Base-by-base conservation (phyloP, 1,140 invertebrate genomes). In the Drosophila lowei region DNA sequence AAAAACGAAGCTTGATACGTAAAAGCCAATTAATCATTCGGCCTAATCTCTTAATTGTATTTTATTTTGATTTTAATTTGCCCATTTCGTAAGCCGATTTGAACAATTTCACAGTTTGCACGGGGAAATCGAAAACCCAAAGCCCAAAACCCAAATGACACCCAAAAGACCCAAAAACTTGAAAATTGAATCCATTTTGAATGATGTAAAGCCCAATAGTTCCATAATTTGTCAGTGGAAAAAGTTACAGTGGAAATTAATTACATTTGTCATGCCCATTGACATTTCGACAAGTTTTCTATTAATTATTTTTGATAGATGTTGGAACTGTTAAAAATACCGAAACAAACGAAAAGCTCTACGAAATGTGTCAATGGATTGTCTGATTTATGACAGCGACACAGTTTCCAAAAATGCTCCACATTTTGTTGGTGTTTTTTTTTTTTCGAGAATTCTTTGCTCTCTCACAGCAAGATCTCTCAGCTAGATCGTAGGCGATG, bases 271-370 rank as follows among this genome's bases (percentile, higher is more conserved):
- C 83, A 83, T 72, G 61, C 56, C 57, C 83, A 88, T 88, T 88
- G 83, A 84, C 83, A 89, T 89, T 77, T 88, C 83, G 83, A 88
- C 83, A 88, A 88, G 64, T 89, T 83, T 84, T 89, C 83, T 84
- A 88, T 88, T 88, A 83, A 88, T 88, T 88, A 89, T 88, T 77
- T 88, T 73, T 88, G 74, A 86, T 88, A 86, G 83, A 88, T 81
- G 68, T 72, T 64, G 62, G 46, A 72, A 56, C 43, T 49, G 63
- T 48, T 55, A 18, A 63, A 62, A 59, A 60, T 59, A 55, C 18
- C 18, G 18, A 18, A 18, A 18, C 1, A 18, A 25, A 34, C 30
- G 25, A 53, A 53, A 68, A 70, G 66, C 66, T 70, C 63, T 55
- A 56, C 34, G 44, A 73, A 79, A 76, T 86, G 67, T 77, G 66